These are phyloP conservation scores for Edolisoma coerulescens DNA, from an alignment of 2,113 vertebrate genomes.

Conservation along the genomic window DNA sequence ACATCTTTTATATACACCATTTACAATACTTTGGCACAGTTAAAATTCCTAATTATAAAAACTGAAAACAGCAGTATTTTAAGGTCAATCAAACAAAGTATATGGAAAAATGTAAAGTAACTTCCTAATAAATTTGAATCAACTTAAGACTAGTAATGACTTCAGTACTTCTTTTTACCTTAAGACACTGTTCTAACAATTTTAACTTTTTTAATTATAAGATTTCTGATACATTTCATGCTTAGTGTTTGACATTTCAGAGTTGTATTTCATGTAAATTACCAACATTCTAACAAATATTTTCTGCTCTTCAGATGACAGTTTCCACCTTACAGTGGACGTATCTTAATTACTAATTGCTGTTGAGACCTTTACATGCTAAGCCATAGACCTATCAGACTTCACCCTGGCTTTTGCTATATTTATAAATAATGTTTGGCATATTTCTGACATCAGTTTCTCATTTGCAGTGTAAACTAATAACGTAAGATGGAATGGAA, in stretches of 20 bases:
- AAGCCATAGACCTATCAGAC: background rate
- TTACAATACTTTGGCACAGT: background rate
- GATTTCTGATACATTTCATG: background rate
- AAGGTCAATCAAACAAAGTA: background rate
- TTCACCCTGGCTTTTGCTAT: background rate
- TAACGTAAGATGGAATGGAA: constrained; percentile 31
- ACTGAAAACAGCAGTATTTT: background rate
- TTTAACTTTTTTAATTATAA: background rate
- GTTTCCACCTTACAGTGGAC: background rate
- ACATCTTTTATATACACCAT: background rate
- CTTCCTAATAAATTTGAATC: background rate
- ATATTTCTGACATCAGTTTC: constrained; percentile 39
- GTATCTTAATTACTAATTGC: constrained; percentile 17
- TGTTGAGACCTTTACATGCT: background rate
- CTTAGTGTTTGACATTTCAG: background rate
- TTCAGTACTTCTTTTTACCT: background rate
- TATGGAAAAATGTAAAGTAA: background rate
- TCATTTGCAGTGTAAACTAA: constrained; percentile 43
- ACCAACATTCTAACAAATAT: background rate
- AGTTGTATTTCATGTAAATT: background rate
- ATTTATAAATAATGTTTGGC: constrained; percentile 43
- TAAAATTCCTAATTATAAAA: background rate
- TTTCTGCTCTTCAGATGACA: background rate
- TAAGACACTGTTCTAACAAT: background rate
- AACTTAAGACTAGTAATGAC: background rate